Conservation (phyloP, 2,797 vertebrate genomes). For the Phataginus tricuspis region DNA sequence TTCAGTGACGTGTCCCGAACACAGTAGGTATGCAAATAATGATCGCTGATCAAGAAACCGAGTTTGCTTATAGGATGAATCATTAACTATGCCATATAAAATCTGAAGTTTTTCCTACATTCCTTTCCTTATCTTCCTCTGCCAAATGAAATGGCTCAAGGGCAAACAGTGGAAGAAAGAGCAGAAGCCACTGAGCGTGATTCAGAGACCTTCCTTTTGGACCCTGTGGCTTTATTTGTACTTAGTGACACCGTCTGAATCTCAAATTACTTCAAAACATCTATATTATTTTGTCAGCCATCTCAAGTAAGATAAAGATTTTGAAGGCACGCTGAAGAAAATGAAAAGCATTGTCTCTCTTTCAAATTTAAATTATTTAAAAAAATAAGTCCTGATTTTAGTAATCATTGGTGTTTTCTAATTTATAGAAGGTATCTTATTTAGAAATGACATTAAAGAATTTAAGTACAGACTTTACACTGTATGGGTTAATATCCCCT, state of each 20-base stretch:
- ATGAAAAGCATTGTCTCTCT: neutral
- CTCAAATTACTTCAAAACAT: neutral
- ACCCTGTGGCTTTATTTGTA: neutral
- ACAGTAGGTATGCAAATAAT: no score
- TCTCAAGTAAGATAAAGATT: no score
- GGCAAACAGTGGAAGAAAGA: neutral
- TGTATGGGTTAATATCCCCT: accelerated
- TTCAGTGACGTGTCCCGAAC: no score
- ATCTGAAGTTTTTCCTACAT: no score
- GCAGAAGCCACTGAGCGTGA: no score
- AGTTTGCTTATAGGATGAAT: no score
- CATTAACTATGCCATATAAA: accelerated
- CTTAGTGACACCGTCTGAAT: neutral
- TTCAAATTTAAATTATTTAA: neutral
- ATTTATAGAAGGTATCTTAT: neutral
- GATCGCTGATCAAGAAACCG: neutral
- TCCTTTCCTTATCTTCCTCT: no score
- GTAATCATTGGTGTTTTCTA: neutral
- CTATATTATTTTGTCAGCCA: neutral
- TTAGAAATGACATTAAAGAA: no score
- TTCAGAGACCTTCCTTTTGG: neutral
- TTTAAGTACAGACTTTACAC: neutral
- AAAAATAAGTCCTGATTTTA: no score
- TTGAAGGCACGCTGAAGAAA: neutral
- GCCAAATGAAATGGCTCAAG: neutral